Percentiles rank a stretch among this genome's conserved stretches.
Conservation (phyloP, 2,888 invertebrate species). For the Cephus sareptanus region DNA sequence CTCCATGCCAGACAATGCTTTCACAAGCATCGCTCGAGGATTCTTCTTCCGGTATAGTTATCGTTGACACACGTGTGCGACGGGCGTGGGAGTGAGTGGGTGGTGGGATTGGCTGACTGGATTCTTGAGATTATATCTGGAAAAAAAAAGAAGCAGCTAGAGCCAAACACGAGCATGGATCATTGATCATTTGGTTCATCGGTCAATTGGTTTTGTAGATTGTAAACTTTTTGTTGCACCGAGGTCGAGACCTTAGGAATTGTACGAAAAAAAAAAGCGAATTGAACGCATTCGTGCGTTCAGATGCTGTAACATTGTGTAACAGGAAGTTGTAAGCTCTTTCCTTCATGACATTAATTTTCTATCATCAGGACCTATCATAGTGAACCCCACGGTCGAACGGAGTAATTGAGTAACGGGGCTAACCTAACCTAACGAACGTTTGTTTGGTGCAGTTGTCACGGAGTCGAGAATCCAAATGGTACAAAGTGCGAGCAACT, state of each 20-base stretch:
- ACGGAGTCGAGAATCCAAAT: conserved; percentile 63
- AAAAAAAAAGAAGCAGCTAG: not conserved
- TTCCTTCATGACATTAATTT: not conserved
- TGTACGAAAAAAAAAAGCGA: not conserved
- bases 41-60: not conserved
- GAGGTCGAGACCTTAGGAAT: not conserved
- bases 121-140: not conserved
- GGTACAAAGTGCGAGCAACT: conserved; percentile 63
- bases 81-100: not conserved
- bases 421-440: not conserved
- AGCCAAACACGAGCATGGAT: not conserved
- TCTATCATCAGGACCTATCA: not conserved
- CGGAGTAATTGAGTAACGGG: not conserved
- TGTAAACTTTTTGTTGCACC: not conserved
- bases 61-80: not conserved
- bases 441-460: conserved; percentile 54
- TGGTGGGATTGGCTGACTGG: not conserved
- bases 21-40: not conserved
- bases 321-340: not conserved
- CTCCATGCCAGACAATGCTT: not conserved
- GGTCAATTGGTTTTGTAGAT: not conserved
- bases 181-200: not conserved
- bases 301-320: not conserved
- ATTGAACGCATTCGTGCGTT: not conserved
- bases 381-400: not conserved